A percentile compares a stretch with the other conserved stretches of the same genome.
Evolutionary conservation across 1,140 invertebrate genomes (phyloP).

Genomic region (Calliphora vicina): DNA sequence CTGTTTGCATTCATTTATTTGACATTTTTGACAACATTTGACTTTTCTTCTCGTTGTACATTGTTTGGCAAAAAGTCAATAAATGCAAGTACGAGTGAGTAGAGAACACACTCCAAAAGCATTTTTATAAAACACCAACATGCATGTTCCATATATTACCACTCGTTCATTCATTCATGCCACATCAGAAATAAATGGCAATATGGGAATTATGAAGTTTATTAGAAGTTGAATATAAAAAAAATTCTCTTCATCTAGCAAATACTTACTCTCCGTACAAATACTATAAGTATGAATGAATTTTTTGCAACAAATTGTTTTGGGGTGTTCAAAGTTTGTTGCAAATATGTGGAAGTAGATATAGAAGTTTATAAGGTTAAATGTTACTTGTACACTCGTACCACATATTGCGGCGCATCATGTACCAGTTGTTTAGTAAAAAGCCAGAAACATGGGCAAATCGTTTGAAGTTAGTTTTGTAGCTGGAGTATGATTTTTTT

Average conservation of each 20-base stretch:
- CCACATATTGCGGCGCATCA: not conserved
- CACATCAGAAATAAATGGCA: not conserved
- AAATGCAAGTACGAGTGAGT: not conserved
- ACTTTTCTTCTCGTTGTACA: not conserved
- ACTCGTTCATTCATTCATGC: not conserved
- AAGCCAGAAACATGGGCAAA: not conserved
- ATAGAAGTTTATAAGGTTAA: not conserved
- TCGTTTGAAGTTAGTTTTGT: not conserved
- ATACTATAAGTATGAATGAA: too few relatives aligned
- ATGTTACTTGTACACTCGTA: not conserved
- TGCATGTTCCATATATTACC: not conserved
- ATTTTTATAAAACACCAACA: not conserved
- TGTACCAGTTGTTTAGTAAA: not conserved
- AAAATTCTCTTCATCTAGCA: too few relatives aligned
- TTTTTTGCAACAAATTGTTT: not conserved
- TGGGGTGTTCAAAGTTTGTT: not conserved
- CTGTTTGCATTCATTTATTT: slow-evolving; percentile 5
- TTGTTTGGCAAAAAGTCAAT: not conserved
- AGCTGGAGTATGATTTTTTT: not conserved
- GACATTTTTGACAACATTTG: slow-evolving; percentile 33
- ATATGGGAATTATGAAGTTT: not conserved
- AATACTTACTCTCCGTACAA: too few relatives aligned
- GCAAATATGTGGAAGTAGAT: not conserved
- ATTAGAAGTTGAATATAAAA: not conserved
- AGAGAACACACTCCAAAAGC: not conserved